Base-by-base conservation (phyloP, 1,140 invertebrate species). In the Wasmannia auropunctata region DNA sequence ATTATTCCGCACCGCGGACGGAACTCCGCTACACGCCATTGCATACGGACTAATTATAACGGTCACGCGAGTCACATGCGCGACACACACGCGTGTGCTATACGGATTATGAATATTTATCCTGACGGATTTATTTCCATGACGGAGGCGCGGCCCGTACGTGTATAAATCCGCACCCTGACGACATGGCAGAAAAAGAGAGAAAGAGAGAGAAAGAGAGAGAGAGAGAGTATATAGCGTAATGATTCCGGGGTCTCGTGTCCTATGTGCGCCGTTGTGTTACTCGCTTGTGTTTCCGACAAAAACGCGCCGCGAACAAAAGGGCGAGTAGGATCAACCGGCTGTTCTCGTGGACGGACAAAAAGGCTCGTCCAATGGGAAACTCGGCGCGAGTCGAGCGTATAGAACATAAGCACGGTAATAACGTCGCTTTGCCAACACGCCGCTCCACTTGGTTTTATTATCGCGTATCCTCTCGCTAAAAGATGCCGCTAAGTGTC, bases 51-150 rank as follows among this genome's bases (percentile, higher is more conserved):
- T 83, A 79, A 76, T 85, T 77, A 79, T 77, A 85, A 49, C 34
- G 8, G 37, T 85, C 83, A 79, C 72, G 83, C 83, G 56, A 85
- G 46, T 75, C 43, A 77, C 40, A 84, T 62, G 56, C 25, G 54
- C 28, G 14, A 51, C 31, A 70, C 62, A 46, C 51, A 37, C 19
- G 43, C 40, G 1, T 40, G 65, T 40, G n/a, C n/a, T n/a, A n/a
- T 49, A 51, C 14, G 43, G 31, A 79, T 83, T 62, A 85, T 79
- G 58, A 79, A 85, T 85, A 85, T 85, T 75, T 65, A 85, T 85
- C 43, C 58, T 28, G 83, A 79, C 28, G 43, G 60, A 85, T 85
- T 76, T 85, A 85, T 79, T 76, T 74, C 37, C 37, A 81, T 19
- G 34, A 22, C 19, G 11, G 25, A 37, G 67, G 51, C n/a, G 51